Evolutionary conservation across 2,113 vertebrate genomes (phyloP).

Genomic region (Psephotus haematonotus): DNA sequence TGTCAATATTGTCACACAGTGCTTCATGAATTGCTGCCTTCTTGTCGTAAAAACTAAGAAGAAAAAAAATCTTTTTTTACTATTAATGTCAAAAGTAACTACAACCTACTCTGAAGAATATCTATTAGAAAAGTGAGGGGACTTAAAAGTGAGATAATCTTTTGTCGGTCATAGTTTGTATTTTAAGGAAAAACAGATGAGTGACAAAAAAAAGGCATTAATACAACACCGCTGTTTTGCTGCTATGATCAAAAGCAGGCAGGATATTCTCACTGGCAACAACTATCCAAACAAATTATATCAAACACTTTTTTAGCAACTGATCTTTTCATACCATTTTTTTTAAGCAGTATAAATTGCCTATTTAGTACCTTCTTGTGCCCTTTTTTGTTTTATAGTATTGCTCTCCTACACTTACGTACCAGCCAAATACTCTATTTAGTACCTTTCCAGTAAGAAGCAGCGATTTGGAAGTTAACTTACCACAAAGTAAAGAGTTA

Average conservation of each 20-base stretch:
- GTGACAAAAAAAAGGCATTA: neutral
- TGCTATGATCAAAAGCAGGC: neutral
- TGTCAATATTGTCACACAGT: conserved; percentile 94
- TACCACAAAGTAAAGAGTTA: neutral
- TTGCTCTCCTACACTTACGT: neutral
- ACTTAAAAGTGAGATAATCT: neutral
- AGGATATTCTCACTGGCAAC: neutral
- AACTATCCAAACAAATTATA: neutral
- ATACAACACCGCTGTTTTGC: neutral
- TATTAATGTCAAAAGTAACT: neutral
- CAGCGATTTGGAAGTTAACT: neutral
- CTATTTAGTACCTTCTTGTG: neutral
- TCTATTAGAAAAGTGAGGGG: neutral
- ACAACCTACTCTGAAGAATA: neutral
- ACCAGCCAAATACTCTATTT: neutral
- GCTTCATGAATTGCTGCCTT: conserved; percentile 85
- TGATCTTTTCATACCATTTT: neutral
- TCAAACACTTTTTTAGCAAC: neutral
- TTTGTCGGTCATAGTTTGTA: neutral
- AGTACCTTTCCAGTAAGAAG: neutral
- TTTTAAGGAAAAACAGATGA: conserved; percentile 4
- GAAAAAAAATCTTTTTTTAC: neutral
- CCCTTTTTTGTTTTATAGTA: neutral
- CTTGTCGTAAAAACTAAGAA: conserved; percentile 84
- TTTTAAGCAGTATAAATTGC: neutral